Conservation (phyloP, 2,797 vertebrate genomes). For the Bovichtus variegatus region DNA sequence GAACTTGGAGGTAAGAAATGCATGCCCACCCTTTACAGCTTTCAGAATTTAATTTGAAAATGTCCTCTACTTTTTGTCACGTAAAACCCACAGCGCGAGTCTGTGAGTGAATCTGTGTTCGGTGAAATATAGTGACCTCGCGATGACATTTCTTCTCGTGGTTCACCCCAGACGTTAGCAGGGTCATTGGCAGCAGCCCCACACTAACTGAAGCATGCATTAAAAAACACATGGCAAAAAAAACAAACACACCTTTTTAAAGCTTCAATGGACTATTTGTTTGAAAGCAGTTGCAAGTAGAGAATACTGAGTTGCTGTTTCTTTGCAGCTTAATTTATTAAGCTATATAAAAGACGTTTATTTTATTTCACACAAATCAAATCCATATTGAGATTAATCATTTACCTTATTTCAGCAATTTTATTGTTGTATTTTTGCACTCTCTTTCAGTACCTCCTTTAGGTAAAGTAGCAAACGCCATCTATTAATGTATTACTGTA, state of each 20-base stretch:
- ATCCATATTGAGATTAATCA: neutral
- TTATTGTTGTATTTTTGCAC: neutral
- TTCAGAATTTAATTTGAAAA: neutral
- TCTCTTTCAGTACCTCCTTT: neutral
- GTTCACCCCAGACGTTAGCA: neutral
- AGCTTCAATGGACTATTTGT: neutral
- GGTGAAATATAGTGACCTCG: neutral
- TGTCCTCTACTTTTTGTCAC: neutral
- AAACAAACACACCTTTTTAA: neutral
- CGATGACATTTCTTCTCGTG: neutral
- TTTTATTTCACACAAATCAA: neutral
- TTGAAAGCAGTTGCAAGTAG: neutral
- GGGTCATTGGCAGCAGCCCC: neutral
- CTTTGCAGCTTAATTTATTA: neutral
- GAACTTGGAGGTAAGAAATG: slow-evolving; percentile 96
- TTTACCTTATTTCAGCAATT: neutral
- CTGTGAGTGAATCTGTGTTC: neutral
- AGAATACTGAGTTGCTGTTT: neutral
- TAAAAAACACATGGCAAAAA: neutral
- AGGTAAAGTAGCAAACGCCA: neutral
- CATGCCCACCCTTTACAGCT: neutral
- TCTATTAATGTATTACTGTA: neutral
- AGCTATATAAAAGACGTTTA: neutral
- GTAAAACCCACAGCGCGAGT: neutral
- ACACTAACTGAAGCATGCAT: neutral